These are phyloP conservation scores for Xyliphius kryptos DNA, from an alignment of 2,113 vertebrate genomes.

Conservation along the genomic window DNA sequence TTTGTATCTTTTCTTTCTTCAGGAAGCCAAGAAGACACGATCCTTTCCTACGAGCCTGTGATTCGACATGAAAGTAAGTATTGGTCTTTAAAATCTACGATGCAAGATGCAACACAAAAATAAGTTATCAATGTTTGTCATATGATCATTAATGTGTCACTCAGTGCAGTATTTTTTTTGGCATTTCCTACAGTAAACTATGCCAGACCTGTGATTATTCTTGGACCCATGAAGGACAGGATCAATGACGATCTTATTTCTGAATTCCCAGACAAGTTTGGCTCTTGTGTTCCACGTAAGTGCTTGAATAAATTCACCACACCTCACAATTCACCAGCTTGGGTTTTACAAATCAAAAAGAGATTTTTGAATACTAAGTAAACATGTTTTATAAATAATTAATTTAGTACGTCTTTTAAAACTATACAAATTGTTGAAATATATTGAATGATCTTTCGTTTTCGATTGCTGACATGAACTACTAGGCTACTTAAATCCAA, in stretches of 20 bases:
- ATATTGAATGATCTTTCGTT: too few species aligned
- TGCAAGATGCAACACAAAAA: not conserved
- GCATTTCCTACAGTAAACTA: conserved; percentile 74
- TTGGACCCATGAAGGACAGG: conserved; percentile 96
- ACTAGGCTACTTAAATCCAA: too few species aligned
- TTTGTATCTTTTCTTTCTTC: conserved; percentile 52
- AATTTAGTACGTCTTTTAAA: too few species aligned
- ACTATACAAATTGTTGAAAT: too few species aligned
- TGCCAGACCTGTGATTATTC: conserved; percentile 89
- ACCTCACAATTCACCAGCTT: too few species aligned
- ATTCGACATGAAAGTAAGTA: conserved; percentile 89
- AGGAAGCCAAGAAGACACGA: conserved; percentile 93
- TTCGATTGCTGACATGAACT: too few species aligned
- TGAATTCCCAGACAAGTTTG: conserved; percentile 96
- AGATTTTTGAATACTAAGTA: too few species aligned
- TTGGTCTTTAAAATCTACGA: not conserved
- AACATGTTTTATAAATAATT: too few species aligned
- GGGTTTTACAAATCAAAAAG: too few species aligned
- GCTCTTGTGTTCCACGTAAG: conserved; percentile 97
- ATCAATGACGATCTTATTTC: conserved; percentile 97
- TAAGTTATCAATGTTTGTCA: not conserved
- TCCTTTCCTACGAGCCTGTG: conserved; percentile 93
- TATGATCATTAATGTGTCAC: not conserved
- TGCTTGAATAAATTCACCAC: conserved; percentile 36
- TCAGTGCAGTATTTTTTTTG: not conserved